Conservation (phyloP, 2,797 vertebrate genomes). For the Streptopelia turtur region DNA sequence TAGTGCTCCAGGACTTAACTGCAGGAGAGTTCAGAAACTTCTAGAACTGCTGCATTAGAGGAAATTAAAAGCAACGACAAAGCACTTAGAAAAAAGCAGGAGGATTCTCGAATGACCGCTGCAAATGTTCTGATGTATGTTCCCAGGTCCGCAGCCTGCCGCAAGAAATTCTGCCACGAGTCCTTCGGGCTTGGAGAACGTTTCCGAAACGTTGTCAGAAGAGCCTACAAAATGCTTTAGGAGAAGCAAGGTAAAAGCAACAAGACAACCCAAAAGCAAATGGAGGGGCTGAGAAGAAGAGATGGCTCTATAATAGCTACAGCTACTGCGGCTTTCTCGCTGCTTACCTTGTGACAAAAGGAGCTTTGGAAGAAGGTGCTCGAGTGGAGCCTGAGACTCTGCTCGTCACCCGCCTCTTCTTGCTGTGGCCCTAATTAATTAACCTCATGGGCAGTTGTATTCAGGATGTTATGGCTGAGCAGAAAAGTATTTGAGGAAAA, state of each 20-base stretch:
- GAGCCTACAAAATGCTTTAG: constrained; percentile 73
- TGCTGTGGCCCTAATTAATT: background rate
- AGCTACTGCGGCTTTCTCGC: background rate
- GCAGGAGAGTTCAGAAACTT: background rate
- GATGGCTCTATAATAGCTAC: background rate
- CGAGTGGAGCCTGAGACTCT: background rate
- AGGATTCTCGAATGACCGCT: background rate
- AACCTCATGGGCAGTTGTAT: background rate
- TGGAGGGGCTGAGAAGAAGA: background rate
- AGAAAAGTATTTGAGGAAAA: background rate
- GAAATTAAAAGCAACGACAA: background rate
- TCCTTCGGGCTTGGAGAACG: background rate
- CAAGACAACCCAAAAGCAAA: background rate
- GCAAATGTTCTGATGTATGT: background rate
- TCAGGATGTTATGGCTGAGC: background rate
- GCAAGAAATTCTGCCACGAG: background rate
- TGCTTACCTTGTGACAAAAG: background rate
- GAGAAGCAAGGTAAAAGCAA: constrained; percentile 80
- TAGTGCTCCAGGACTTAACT: background rate
- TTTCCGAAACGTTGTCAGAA: constrained; percentile 32
- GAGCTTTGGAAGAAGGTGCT: background rate
- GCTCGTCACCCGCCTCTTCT: background rate
- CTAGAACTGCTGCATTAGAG: background rate
- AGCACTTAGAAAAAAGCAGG: background rate
- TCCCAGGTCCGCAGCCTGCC: constrained; percentile 57